Evolutionary conservation across 2,888 invertebrate species (phyloP), one percentile per base, ranked within the genome.

Genomic region (Cerastoderma edule): DNA sequence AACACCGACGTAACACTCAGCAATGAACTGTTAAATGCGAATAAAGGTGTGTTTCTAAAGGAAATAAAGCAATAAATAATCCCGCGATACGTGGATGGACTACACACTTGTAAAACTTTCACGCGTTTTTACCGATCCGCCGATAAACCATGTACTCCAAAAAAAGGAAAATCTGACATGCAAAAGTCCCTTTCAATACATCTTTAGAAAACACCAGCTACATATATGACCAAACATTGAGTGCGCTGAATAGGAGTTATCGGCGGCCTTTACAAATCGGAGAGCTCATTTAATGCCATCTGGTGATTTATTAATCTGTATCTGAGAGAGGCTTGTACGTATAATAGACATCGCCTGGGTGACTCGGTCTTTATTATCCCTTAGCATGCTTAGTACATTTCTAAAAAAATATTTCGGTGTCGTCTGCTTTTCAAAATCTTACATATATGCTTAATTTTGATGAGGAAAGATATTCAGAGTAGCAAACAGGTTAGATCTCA

Each of bases 241-340:
- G 22, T 30, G 39, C 22, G n/a, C 35, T 60, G 60, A 60, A 60
- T 60, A 33, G 60, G 13, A 50, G 35, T 60, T 60, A 60, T 60
- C 60, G 60, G 60, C 60, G 35, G 39, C 60, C n/a, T 60, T 60
- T 60, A 33, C 60, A 60, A 60, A 33, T 60, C n/a, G 39, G 33
- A 32, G 19, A 60, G 33, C 60, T 60, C 60, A 60, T 60, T 60
- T 60, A 60, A 24, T 39, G 39, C 60, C 60, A 60, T 60, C 60
- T 60, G 60, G 60, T 60, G 60, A 60, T 60, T 60, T 60, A 60
- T 60, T 60, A 50, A 50, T 50, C 50, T 27, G 22, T 50, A 50
- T 50, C 50, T 50, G 50, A 50, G 27, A 50, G 50, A 50, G 27
- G 50, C 50, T 50, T 50, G 50, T 50, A 27, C 50, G 27, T 50